Percentiles rank a stretch among this genome's conserved stretches.
These are phyloP conservation scores for Galerucella pusilla DNA, from an alignment of 2,888 invertebrate species.

Conservation along the genomic window DNA sequence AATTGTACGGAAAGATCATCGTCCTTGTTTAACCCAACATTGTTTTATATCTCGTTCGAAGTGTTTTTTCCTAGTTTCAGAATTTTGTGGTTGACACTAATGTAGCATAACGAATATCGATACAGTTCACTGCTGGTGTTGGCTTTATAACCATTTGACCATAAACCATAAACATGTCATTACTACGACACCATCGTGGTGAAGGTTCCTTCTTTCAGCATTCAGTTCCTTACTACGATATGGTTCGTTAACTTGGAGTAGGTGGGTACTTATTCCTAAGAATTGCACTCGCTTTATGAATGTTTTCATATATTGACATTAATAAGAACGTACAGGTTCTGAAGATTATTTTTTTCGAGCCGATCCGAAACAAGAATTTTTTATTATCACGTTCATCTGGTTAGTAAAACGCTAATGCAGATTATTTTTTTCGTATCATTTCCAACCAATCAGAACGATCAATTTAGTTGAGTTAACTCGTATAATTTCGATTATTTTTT, in stretches of 20 bases:
- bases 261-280: conserved; percentile 36
- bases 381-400: too few relatives aligned
- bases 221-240: conserved; percentile 38
- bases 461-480: too few relatives aligned
- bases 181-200: conserved; percentile 44
- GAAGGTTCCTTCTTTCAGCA: conserved; percentile 38
- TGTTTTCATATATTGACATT: neutral
- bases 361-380: too few relatives aligned
- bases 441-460: too few relatives aligned
- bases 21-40: conserved; percentile 22
- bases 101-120: conserved; percentile 48
- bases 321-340: neutral
- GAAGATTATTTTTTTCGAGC: too few relatives aligned
- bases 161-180: conserved; percentile 50
- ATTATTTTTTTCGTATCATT: too few relatives aligned
- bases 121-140: conserved; percentile 46
- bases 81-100: conserved; percentile 43
- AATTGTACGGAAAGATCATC: conserved; percentile 12
- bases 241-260: conserved; percentile 44
- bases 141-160: conserved; percentile 45
- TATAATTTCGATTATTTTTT: too few relatives aligned
- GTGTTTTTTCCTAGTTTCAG: conserved; percentile 19
- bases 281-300: conserved; percentile 4
- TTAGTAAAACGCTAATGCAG: too few relatives aligned
- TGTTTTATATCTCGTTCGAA: conserved; percentile 21